A percentile compares a stretch with the other conserved stretches of the same genome.
Conservation (phyloP, 2,888 invertebrate genomes). For the Carcina quercana region DNA sequence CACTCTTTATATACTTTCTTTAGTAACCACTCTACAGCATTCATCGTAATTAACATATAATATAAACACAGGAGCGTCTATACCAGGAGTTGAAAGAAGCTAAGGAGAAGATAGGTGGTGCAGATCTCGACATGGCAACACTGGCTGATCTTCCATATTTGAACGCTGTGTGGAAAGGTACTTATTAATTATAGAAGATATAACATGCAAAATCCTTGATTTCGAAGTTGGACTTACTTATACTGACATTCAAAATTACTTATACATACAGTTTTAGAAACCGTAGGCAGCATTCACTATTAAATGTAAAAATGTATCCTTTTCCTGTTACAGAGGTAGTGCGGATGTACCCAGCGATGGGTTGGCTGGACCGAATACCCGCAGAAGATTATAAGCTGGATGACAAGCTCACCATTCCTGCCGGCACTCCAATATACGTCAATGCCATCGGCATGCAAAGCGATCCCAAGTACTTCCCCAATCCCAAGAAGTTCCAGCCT, state of each 20-base stretch:
- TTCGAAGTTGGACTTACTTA: too few species aligned
- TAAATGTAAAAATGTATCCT: too few species aligned
- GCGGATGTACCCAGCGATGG: conserved; percentile 41
- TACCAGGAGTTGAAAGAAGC: conserved; percentile 31
- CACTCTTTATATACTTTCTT: too few species aligned
- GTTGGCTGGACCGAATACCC: conserved; percentile 37
- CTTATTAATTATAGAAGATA: too few species aligned
- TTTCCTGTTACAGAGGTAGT: conserved; percentile 27
- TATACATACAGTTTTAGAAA: too few species aligned
- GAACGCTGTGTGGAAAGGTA: conserved; percentile 38
- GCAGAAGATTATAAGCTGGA: conserved; percentile 29
- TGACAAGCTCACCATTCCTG: conserved; percentile 32
- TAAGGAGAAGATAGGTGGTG: conserved; percentile 19
- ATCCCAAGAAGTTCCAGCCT: conserved; percentile 69
- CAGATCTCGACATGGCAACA: conserved; percentile 19
- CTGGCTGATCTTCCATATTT: conserved; percentile 29
- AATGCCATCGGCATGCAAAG: conserved; percentile 33
- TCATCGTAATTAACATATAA: not conserved
- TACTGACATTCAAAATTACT: too few species aligned
- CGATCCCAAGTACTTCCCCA: conserved; percentile 61
- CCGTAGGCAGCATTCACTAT: too few species aligned
- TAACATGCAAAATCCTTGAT: too few species aligned
- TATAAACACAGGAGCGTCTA: conserved; percentile 25
- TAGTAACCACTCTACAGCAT: too few species aligned
- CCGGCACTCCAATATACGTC: conserved; percentile 30